Percentiles rank a stretch among this genome's conserved stretches.
Conservation (phyloP, 2,797 vertebrate genomes). For the Scleropages formosus region DNA sequence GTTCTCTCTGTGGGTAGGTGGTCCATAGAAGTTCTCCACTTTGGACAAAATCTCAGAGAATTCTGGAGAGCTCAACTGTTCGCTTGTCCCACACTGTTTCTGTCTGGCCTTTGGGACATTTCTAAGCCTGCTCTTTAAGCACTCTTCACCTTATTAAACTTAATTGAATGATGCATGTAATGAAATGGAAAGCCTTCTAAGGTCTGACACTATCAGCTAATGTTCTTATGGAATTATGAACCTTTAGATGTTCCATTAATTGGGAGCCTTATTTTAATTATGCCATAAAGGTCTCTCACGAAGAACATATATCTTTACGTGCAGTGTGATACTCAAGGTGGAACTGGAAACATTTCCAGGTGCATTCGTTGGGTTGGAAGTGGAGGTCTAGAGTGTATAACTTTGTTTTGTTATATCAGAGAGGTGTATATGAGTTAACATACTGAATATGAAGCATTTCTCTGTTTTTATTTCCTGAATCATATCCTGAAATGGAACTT, state of each 20-base stretch:
- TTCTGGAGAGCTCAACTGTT: no score
- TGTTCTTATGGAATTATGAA: slow-evolving; percentile 46
- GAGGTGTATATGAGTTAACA: no score
- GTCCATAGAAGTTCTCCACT: no score
- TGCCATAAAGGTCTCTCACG: slow-evolving; percentile 37
- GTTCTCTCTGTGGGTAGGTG: no score
- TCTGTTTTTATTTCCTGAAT: no score
- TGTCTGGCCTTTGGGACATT: slow-evolving; percentile 29
- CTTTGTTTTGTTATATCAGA: no score
- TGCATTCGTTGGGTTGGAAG: slow-evolving; percentile 28
- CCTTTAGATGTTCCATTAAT: slow-evolving; percentile 41
- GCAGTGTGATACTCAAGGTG: no score
- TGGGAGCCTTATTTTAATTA: slow-evolving; percentile 47
- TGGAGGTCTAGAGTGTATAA: no score
- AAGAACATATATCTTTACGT: no score
- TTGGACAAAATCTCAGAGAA: no score
- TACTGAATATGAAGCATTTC: no score
- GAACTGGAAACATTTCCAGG: slow-evolving; percentile 23
- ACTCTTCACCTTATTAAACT: slow-evolving; percentile 38
- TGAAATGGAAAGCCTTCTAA: slow-evolving; percentile 44
- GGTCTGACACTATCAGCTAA: slow-evolving; percentile 33
- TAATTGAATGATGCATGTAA: slow-evolving; percentile 39
- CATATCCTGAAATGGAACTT: no score
- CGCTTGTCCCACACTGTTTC: slow-evolving; percentile 14
- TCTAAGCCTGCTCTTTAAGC: slow-evolving; percentile 38